phyloP scores from a whole-genome alignment of 92 coral and sea anemone genomes.

The Phymanthus crucifer region DNA sequence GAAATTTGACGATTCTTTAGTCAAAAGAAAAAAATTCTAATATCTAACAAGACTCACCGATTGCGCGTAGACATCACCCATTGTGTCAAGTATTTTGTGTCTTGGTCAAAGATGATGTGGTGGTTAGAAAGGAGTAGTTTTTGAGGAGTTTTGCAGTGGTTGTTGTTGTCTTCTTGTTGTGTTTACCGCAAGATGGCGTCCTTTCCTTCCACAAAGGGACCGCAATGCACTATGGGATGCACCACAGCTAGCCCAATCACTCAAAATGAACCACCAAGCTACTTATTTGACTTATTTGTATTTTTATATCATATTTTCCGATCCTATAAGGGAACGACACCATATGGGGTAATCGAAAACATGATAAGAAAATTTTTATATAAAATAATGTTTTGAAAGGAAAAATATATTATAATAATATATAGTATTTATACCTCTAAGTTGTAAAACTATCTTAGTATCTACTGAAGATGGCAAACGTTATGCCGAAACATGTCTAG shows the following conservation, averaged over 20 bases:
- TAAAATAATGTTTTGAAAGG: too few species aligned
- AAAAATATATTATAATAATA: too few species aligned
- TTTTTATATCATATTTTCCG: too few species aligned
- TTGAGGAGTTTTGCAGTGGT: slow-evolving; percentile 12
- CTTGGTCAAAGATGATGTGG: slow-evolving; percentile 14
- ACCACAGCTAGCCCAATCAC: neutral
- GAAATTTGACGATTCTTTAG: slow-evolving; percentile 9
- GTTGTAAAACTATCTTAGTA: too few species aligned
- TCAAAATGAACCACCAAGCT: neutral
- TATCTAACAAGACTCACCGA: slow-evolving; percentile 58
- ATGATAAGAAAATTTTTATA: too few species aligned
- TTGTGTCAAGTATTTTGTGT: slow-evolving; percentile 29
- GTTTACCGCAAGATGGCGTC: slow-evolving; percentile 59
- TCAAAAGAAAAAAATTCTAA: neutral
- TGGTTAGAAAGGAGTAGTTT: slow-evolving; percentile 17
- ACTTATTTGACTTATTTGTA: too few species aligned
- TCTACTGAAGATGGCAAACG: too few species aligned
- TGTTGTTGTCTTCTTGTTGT: slow-evolving; percentile 25
- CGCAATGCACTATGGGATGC: slow-evolving; percentile 34
- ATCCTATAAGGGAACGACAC: too few species aligned
- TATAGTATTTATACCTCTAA: too few species aligned
- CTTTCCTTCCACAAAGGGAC: slow-evolving; percentile 22
- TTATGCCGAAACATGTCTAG: too few species aligned
- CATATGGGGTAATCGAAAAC: too few species aligned
- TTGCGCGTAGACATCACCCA: slow-evolving; percentile 87